These are phyloP conservation scores for Scrobipalpa atriplicella DNA, from an alignment of 2,888 invertebrate species.

Conservation along the genomic window DNA sequence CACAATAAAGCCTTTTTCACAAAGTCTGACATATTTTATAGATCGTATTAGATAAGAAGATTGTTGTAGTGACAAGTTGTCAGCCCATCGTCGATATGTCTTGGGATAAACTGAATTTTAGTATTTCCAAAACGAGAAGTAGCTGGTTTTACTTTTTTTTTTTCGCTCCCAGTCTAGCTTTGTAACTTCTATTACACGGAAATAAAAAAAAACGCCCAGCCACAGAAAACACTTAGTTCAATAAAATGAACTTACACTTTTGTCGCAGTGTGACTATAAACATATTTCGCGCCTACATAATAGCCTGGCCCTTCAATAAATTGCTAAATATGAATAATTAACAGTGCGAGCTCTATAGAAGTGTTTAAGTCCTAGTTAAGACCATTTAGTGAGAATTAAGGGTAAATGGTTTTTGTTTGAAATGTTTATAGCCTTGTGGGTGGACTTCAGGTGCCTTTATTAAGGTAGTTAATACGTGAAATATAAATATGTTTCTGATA, in stretches of 20 bases:
- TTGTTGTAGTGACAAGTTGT: too few relatives aligned
- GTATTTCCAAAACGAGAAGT: too few relatives aligned
- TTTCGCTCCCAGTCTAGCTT: too few relatives aligned
- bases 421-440: conserved; percentile 8
- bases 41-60: too few relatives aligned
- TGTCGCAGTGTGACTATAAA: background rate
- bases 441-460: conserved; percentile 25
- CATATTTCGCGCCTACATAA: conserved; percentile 13
- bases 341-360: background rate
- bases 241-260: background rate
- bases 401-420: conserved; percentile 21
- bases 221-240: background rate
- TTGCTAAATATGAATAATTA: conserved; percentile 20
- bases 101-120: too few relatives aligned
- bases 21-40: too few relatives aligned
- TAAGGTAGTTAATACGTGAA: background rate
- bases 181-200: too few relatives aligned
- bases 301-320: conserved; percentile 7
- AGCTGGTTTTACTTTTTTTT: too few relatives aligned
- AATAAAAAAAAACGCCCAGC: background rate
- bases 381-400: conserved; percentile 14
- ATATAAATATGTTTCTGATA: background rate
- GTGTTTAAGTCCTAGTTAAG: conserved; percentile 23
- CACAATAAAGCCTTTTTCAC: too few relatives aligned
- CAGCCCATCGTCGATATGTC: too few relatives aligned